These are phyloP conservation scores for Polylopha cassiicola DNA, from an alignment of 2,888 invertebrate species.

Conservation along the genomic window DNA sequence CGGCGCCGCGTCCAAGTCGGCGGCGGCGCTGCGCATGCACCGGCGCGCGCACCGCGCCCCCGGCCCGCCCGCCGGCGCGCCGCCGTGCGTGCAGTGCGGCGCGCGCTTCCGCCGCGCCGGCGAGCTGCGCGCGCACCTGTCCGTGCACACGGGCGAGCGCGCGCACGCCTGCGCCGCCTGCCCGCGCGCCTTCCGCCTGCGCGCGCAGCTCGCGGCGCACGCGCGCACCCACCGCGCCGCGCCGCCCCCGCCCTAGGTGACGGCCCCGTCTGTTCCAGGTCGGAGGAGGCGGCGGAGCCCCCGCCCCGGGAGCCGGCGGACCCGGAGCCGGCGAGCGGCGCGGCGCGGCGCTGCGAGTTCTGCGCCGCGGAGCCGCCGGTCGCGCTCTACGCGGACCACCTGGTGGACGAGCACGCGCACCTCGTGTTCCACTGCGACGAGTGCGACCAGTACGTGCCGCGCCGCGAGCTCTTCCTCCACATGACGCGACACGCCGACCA, in stretches of 20 bases:
- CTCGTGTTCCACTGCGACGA: slow-evolving; percentile 60
- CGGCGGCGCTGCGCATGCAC: slow-evolving; percentile 72
- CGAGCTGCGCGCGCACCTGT: slow-evolving; percentile 72
- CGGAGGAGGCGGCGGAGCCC: slow-evolving; percentile 20
- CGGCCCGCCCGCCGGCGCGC: slow-evolving; percentile 47
- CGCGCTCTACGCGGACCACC: slow-evolving; percentile 38
- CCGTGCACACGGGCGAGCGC: slow-evolving; percentile 75
- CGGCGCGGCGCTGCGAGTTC: slow-evolving; percentile 14
- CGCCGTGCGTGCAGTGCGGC: slow-evolving; percentile 69
- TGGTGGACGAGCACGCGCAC: slow-evolving; percentile 43
- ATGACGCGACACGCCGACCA: slow-evolving; percentile 53
- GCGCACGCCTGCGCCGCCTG: slow-evolving; percentile 74
- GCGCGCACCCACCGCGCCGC: slow-evolving; percentile 30
- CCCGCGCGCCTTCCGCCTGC: slow-evolving; percentile 65
- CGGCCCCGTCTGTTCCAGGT: slow-evolving; percentile 43
- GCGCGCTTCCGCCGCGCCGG: slow-evolving; percentile 72
- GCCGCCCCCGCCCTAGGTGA: slow-evolving; percentile 13
- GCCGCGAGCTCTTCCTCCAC: slow-evolving; percentile 49
- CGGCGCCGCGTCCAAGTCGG: slow-evolving; percentile 70
- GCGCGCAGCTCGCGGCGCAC: slow-evolving; percentile 47
- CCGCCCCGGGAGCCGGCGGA: slow-evolving; percentile 15
- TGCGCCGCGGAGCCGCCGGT: slow-evolving; percentile 11
- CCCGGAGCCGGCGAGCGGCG: slow-evolving; percentile 1
- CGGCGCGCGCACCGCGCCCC: slow-evolving; percentile 51
- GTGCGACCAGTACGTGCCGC: slow-evolving; percentile 51